Percentiles rank a stretch among this genome's conserved stretches.
Conservation (phyloP, 2,888 invertebrate genomes). For the Julus scandinavius region DNA sequence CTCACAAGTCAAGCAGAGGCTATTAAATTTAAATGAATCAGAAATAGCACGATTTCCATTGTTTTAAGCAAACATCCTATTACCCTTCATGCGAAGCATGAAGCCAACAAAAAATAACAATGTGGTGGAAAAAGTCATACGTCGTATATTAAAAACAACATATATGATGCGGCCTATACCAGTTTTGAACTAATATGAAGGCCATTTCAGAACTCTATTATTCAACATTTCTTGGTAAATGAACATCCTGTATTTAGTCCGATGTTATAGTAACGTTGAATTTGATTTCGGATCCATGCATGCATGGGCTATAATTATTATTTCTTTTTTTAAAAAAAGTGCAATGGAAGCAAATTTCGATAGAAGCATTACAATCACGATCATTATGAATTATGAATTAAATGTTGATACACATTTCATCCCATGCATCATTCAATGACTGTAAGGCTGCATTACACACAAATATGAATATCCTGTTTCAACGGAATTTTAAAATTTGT, state of each 20-base stretch:
- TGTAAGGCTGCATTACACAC: background rate
- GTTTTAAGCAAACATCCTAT: background rate
- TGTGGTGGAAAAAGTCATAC: background rate
- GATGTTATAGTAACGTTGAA: background rate
- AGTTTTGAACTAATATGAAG: background rate
- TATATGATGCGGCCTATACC: background rate
- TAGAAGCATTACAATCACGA: background rate
- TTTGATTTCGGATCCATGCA: background rate
- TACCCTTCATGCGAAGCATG: slow-evolving; percentile 2
- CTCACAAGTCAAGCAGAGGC: background rate
- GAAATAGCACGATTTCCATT: slow-evolving; percentile 12
- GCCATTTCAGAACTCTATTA: background rate
- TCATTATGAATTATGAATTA: background rate
- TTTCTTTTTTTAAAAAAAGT: background rate
- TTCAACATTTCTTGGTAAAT: slow-evolving; percentile 13
- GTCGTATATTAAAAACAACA: background rate
- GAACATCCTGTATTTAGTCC: background rate
- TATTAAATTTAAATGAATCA: slow-evolving; percentile 2
- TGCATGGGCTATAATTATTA: background rate
- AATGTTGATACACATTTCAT: background rate
- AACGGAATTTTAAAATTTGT: background rate
- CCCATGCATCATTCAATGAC: background rate
- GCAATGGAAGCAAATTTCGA: background rate
- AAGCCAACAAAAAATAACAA: background rate
- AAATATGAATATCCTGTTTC: background rate